Evolutionary conservation across 92 coral and sea anemone genomes (phyloP).

Genomic region (Umimayanthus chanpuru): DNA sequence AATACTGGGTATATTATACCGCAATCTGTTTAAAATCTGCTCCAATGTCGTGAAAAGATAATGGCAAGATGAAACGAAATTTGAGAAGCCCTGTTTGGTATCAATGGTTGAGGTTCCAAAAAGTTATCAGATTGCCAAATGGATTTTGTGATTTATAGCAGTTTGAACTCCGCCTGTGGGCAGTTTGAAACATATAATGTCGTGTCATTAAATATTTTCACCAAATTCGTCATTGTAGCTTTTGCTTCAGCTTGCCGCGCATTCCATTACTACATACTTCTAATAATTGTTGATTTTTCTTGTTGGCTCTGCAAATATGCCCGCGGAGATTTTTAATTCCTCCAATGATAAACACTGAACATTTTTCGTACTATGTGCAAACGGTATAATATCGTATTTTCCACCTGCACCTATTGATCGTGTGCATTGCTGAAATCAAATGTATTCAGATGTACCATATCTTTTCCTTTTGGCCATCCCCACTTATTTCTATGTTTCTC

Average conservation of each 20-base stretch:
- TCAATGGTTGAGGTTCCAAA: not conserved
- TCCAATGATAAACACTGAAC: not conserved
- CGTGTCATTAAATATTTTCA: not conserved
- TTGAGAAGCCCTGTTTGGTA: slow-evolving; percentile 28
- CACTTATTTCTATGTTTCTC: no score
- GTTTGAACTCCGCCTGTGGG: not conserved
- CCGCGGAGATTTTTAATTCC: not conserved
- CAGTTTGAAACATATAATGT: not conserved
- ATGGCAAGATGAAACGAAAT: not conserved
- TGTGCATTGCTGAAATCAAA: no score
- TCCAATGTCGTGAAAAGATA: not conserved
- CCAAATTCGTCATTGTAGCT: not conserved
- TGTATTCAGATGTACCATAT: not conserved
- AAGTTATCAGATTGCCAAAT: no score
- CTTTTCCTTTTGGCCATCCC: no score
- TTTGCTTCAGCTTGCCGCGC: not conserved
- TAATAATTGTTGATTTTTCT: slow-evolving; percentile 1
- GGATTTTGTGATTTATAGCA: no score
- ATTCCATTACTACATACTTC: slow-evolving; percentile 8
- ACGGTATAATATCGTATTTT: no score
- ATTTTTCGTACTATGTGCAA: not conserved
- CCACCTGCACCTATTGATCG: no score
- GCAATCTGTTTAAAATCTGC: slow-evolving; percentile 6
- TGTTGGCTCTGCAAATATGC: not conserved
- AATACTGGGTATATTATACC: not conserved